Percentiles rank a stretch among this genome's conserved stretches.
phyloP scores from a whole-genome alignment of 2,113 vertebrate genomes.

The Phoxinus phoxinus region DNA sequence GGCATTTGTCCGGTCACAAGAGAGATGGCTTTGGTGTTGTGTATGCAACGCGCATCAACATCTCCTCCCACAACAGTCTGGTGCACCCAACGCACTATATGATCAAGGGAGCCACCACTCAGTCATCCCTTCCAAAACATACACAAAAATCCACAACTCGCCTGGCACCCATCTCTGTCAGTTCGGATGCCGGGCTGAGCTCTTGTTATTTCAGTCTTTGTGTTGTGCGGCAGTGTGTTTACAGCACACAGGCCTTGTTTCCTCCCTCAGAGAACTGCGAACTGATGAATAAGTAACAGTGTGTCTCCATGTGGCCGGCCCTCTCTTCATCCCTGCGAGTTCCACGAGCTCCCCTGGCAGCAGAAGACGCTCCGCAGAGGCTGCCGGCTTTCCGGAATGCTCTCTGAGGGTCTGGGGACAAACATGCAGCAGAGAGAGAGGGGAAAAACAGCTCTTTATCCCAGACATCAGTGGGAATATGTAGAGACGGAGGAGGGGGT shows the following conservation, averaged over 20 bases:
- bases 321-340: conserved; percentile 67
- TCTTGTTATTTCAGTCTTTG: conserved; percentile 79
- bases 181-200: conserved; percentile 64
- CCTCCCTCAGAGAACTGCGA: conserved; percentile 75
- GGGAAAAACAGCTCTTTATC: conserved; percentile 78
- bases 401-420: conserved; percentile 73
- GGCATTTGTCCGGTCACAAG: conserved; percentile 46
- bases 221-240: conserved; percentile 77
- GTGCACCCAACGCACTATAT: conserved; percentile 40
- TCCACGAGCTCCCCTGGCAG: conserved; percentile 70
- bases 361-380: conserved; percentile 68
- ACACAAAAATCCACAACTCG: conserved; percentile 29
- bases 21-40: conserved; percentile 41
- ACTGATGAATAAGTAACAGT: conserved; percentile 83
- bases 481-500: conserved; percentile 59
- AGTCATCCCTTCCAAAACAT: conserved; percentile 44
- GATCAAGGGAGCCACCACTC: conserved; percentile 50
- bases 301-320: conserved; percentile 69
- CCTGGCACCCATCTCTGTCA: conserved; percentile 57
- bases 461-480: conserved; percentile 79
- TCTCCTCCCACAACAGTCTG: conserved; percentile 49
- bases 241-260: conserved; percentile 79
- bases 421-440: conserved; percentile 68
- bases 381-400: conserved; percentile 61
- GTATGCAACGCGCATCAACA: conserved; percentile 37